A percentile compares a stretch with the other conserved stretches of the same genome.
Evolutionary conservation across 2,113 vertebrate species (phyloP).

Genomic region (Delphinus delphis): DNA sequence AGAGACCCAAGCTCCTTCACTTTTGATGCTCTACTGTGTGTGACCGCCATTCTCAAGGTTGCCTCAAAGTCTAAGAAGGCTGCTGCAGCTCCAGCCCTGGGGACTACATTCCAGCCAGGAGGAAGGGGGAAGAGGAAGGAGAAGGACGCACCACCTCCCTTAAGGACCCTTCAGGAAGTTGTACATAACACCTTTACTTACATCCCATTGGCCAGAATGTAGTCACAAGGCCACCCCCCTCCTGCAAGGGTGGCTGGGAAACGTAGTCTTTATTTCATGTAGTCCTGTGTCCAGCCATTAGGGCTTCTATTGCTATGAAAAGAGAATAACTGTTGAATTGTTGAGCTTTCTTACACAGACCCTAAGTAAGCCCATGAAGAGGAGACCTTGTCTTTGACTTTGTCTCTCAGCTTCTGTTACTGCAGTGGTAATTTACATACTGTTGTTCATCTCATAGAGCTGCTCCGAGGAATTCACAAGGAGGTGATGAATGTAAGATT

Average conservation of each 20-base stretch:
- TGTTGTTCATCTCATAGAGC: background rate
- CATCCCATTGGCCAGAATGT: background rate
- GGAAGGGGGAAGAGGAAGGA: background rate
- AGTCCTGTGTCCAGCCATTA: fast-evolving
- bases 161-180: background rate
- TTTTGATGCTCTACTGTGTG: background rate
- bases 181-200: background rate
- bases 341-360: background rate
- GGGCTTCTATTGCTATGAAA: background rate
- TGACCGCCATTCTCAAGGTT: background rate
- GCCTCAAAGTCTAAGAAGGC: background rate
- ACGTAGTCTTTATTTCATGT: background rate
- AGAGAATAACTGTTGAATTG: background rate
- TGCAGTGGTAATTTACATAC: background rate
- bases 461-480: background rate
- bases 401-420: background rate
- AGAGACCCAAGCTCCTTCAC: background rate
- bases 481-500: background rate
- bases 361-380: background rate
- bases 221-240: background rate
- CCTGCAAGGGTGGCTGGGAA: conserved; percentile 23
- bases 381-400: background rate
- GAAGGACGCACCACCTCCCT: background rate
- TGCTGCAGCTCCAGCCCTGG: background rate
- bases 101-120: background rate